phyloP scores from a whole-genome alignment of 2,888 invertebrate species.

The Phortica okadai region DNA sequence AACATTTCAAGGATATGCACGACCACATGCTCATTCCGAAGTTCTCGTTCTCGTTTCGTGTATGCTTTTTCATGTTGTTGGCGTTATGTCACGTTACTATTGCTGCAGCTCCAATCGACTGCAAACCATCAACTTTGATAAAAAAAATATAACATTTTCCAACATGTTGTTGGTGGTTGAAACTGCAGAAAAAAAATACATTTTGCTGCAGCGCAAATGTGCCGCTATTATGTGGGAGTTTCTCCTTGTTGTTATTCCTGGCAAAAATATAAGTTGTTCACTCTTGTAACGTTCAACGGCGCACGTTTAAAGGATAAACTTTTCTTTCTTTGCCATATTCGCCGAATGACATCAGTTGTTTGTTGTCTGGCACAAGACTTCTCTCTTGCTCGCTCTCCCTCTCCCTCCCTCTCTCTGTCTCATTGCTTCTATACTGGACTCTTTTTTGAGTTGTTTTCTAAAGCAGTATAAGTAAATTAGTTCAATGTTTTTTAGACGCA shows the following conservation, averaged over 20 bases:
- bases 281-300: background rate
- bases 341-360: background rate
- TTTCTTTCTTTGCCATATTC: background rate
- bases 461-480: too few species aligned
- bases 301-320: background rate
- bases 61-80: background rate
- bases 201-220: background rate
- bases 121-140: background rate
- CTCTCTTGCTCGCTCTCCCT: background rate
- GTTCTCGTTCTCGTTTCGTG: background rate
- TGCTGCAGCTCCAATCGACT: conserved; percentile 8
- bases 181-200: background rate
- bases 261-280: background rate
- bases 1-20: conserved; percentile 11
- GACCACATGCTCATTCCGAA: background rate
- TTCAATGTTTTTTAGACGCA: too few species aligned
- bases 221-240: conserved; percentile 6
- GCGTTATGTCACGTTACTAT: background rate
- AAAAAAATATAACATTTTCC: conserved; percentile 33
- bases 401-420: too few species aligned
- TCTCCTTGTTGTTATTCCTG: background rate
- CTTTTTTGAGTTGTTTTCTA: too few species aligned
- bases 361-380: background rate
- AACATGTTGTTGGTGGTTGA: conserved; percentile 34
- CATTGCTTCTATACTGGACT: too few species aligned